phyloP scores from a whole-genome alignment of 2,797 vertebrate genomes.

The Takifugu ocellatus region DNA sequence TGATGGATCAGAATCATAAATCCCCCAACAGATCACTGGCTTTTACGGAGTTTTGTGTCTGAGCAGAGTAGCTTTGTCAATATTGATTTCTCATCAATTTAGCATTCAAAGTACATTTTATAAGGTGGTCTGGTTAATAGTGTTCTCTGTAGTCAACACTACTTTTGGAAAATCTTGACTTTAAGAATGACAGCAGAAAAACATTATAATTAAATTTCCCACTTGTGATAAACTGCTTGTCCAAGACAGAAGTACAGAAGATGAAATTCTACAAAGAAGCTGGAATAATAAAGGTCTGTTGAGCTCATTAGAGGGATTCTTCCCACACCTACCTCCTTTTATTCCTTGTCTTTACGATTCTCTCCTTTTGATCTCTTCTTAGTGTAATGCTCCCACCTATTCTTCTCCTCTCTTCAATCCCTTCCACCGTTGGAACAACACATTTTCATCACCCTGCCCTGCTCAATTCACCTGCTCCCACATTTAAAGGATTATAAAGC shows the following conservation, averaged over 20 bases:
- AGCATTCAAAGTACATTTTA: too few relatives aligned
- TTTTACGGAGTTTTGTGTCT: too few relatives aligned
- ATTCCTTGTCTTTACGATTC: slow-evolving; percentile 5
- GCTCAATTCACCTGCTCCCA: too few relatives aligned
- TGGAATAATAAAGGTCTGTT: slow-evolving; percentile 36
- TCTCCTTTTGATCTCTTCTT: slow-evolving; percentile 7
- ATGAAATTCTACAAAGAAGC: slow-evolving; percentile 28
- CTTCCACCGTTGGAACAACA: slow-evolving; percentile 12
- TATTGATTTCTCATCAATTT: too few relatives aligned
- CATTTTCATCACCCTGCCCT: too few relatives aligned
- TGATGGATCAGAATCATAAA: too few relatives aligned
- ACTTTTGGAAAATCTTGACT: too few relatives aligned
- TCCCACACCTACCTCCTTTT: slow-evolving; percentile 2
- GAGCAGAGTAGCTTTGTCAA: too few relatives aligned
- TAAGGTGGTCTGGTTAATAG: too few relatives aligned
- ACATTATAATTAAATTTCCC: slow-evolving; percentile 46
- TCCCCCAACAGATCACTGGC: too few relatives aligned
- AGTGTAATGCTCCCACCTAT: slow-evolving; percentile 1
- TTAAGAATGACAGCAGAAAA: slow-evolving; percentile 11
- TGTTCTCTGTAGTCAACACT: too few relatives aligned
- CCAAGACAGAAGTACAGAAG: slow-evolving; percentile 38
- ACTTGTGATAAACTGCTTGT: slow-evolving; percentile 38
- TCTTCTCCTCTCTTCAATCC: slow-evolving; percentile 15
- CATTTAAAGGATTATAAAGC: too few relatives aligned
- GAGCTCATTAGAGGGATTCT: slow-evolving; percentile 40